Evolutionary conservation across 2,797 vertebrate genomes (phyloP).

Genomic region (Phoeniculus purpureus): DNA sequence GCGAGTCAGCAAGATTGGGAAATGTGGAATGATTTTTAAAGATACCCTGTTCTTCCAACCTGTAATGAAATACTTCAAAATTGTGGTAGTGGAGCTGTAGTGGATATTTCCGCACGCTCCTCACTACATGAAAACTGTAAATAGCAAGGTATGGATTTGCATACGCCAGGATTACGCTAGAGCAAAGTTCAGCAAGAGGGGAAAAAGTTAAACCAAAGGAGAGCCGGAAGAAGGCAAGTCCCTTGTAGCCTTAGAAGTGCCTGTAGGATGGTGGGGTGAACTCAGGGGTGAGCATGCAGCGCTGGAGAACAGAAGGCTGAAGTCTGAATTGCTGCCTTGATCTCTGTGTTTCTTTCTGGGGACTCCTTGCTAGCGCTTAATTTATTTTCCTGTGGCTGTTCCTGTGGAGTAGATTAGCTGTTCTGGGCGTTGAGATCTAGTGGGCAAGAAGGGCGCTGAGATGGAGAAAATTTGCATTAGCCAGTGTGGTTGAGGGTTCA

Average conservation of each 20-base stretch:
- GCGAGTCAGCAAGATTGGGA: conserved; percentile 29
- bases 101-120: background rate
- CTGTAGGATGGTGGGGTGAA: background rate
- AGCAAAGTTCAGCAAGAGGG: background rate
- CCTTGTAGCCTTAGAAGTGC: background rate
- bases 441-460: background rate
- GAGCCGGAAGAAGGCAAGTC: background rate
- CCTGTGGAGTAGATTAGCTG: conserved; percentile 66
- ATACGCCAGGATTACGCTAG: background rate
- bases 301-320: background rate
- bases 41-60: background rate
- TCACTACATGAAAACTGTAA: background rate
- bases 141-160: background rate
- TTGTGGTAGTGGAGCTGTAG: background rate
- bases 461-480: conserved; percentile 58
- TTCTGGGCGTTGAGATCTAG: conserved; percentile 49
- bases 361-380: conserved; percentile 66
- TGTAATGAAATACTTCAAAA: conserved; percentile 11
- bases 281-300: background rate
- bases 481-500: background rate
- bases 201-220: background rate
- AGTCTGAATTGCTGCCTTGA: conserved; percentile 48
- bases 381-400: conserved; percentile 65
- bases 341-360: conserved; percentile 54
- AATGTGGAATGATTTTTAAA: conserved; percentile 9